Conservation (phyloP, 2,797 vertebrate genomes). For the Tiaroga cobitis region DNA sequence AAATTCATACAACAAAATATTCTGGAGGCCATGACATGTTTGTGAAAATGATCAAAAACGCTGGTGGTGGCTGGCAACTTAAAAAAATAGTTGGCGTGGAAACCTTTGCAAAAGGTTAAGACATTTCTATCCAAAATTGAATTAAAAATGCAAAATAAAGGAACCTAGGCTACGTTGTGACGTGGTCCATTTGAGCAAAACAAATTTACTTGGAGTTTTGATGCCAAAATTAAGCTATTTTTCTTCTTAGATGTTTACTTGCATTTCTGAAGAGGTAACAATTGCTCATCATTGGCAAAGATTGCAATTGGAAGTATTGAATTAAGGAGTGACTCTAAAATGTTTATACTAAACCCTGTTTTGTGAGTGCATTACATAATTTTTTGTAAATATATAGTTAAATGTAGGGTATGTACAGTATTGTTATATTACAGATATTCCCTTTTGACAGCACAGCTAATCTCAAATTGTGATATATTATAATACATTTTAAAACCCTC, state of each 20-base stretch:
- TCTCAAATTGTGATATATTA: not conserved
- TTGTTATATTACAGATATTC: no score
- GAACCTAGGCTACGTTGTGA: no score
- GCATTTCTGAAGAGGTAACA: not conserved
- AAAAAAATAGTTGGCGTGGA: no score
- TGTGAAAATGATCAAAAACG: no score
- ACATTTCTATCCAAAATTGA: not conserved
- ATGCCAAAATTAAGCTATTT: no score
- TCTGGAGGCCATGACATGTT: no score
- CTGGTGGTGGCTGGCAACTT: no score
- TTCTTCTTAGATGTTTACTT: no score
- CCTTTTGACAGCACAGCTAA: not conserved
- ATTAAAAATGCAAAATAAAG: not conserved
- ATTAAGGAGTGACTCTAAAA: not conserved
- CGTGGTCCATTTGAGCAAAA: not conserved
- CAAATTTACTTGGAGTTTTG: not conserved
- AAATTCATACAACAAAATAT: no score
- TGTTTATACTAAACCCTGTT: not conserved
- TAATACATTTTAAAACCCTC: not conserved
- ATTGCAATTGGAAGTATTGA: not conserved
- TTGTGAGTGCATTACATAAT: not conserved
- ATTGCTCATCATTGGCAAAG: not conserved
- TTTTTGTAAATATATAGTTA: not conserved
- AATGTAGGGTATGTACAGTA: no score
- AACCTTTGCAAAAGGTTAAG: not conserved